Percentiles rank a stretch among this genome's conserved stretches.
Conservation (phyloP, 2,797 vertebrate genomes). For the Aselliscus stoliczkanus region DNA sequence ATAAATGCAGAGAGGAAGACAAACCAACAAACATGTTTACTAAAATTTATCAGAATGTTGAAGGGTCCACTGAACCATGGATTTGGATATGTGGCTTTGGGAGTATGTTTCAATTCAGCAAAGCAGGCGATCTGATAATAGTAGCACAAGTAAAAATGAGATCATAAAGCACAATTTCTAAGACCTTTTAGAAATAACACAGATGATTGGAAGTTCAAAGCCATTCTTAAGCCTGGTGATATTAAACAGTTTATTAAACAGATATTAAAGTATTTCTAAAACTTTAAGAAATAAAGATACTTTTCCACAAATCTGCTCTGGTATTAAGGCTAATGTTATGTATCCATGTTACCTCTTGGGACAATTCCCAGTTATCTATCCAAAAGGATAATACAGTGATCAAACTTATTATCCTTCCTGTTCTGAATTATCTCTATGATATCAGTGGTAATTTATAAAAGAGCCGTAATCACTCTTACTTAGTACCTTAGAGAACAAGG, state of each 20-base stretch:
- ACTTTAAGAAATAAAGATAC: slow-evolving; percentile 23
- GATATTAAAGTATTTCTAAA: slow-evolving; percentile 12
- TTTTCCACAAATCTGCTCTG: slow-evolving; percentile 15
- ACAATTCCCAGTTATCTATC: background rate
- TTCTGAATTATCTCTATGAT: slow-evolving; percentile 1
- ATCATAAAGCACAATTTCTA: background rate
- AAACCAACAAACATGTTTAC: background rate
- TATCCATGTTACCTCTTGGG: background rate
- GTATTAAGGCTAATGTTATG: background rate
- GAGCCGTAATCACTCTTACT: background rate
- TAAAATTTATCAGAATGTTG: slow-evolving; percentile 4
- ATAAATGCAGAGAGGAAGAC: slow-evolving; percentile 1
- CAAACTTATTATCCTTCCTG: background rate
- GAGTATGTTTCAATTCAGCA: background rate
- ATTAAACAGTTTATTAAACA: slow-evolving; percentile 33
- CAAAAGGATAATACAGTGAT: background rate
- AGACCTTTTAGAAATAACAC: slow-evolving; percentile 34
- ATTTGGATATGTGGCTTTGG: background rate
- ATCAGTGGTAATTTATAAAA: slow-evolving; percentile 21
- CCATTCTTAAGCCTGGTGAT: background rate
- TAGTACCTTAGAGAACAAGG: background rate
- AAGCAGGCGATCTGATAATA: slow-evolving; percentile 19
- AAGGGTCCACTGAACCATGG: background rate
- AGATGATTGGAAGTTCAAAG: slow-evolving; percentile 34
- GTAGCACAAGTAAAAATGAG: background rate